A percentile compares a stretch with the other conserved stretches of the same genome.
These are phyloP conservation scores for Gonocerus acuteangulatus DNA, from an alignment of 2,888 invertebrate species.

Conservation along the genomic window DNA sequence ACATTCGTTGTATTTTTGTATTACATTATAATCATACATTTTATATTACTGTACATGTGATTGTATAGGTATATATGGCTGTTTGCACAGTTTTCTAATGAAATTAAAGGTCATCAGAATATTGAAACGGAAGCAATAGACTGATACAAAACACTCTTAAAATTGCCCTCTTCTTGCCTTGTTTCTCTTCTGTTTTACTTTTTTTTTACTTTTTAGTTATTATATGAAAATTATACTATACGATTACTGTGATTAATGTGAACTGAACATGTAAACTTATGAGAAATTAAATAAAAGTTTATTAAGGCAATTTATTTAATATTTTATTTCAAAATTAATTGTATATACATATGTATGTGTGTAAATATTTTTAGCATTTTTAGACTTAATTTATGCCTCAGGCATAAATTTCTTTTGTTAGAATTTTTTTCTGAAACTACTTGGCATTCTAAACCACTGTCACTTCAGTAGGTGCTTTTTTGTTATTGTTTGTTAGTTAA, in stretches of 20 bases:
- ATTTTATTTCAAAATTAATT: constrained; percentile 1
- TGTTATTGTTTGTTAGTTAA: no score
- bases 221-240: not conserved
- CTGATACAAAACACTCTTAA: constrained; percentile 15
- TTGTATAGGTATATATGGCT: not conserved
- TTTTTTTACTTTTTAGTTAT: not conserved
- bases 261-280: not conserved
- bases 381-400: no score
- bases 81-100: not conserved
- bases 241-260: constrained; percentile 4
- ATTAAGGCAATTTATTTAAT: not conserved
- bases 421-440: no score
- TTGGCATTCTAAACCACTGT: no score
- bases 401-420: no score
- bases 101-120: not conserved
- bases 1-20: constrained; percentile 20
- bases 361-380: not conserved
- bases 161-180: constrained; percentile 10
- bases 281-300: not conserved
- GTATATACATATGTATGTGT: constrained; percentile 7
- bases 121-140: constrained; percentile 12
- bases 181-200: no score
- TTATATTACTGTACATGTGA: constrained; percentile 7
- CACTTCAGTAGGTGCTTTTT: no score
- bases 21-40: not conserved